Evolutionary conservation across 1,140 invertebrate genomes (phyloP).

Genomic region (Drosophila parabipectinata): DNA sequence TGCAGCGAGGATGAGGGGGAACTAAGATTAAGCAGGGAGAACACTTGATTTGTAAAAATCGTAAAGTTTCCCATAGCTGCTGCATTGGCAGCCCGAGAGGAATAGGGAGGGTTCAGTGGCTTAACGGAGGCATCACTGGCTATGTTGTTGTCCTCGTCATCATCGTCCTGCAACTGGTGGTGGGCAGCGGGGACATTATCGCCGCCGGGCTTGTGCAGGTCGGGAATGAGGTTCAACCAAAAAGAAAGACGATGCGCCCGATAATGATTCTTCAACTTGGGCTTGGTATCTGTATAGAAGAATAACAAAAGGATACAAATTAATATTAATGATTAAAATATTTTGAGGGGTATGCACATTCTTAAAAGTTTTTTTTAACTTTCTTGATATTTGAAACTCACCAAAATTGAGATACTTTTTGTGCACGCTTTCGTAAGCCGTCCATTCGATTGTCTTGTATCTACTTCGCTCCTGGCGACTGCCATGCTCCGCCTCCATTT

Average conservation of each 20-base stretch:
- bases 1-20: conserved; percentile 79
- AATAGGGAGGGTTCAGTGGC: conserved; percentile 84
- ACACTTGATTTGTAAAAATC: conserved; percentile 82
- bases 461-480: conserved; percentile 90
- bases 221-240: conserved; percentile 97
- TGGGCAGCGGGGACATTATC: conserved; percentile 93
- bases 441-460: conserved; percentile 95
- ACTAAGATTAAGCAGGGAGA: conserved; percentile 80
- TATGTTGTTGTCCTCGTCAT: conserved; percentile 85
- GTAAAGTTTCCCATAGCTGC: conserved; percentile 83
- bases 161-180: conserved; percentile 93
- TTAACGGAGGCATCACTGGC: conserved; percentile 85
- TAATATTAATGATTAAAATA: background rate
- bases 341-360: background rate
- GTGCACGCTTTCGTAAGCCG: conserved; percentile 94
- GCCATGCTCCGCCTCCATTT: conserved; percentile 88
- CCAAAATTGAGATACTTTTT: conserved; percentile 96
- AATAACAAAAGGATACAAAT: too few relatives aligned
- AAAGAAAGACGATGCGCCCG: conserved; percentile 96
- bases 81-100: conserved; percentile 83
- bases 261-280: conserved; percentile 96
- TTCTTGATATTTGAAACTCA: conserved; percentile 81
- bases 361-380: background rate
- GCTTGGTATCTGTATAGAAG: conserved; percentile 89
- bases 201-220: conserved; percentile 94